Evolutionary conservation across 2,113 vertebrate species (phyloP), one percentile per base, ranked within the genome.

Genomic region (Aleadryas rufinucha): DNA sequence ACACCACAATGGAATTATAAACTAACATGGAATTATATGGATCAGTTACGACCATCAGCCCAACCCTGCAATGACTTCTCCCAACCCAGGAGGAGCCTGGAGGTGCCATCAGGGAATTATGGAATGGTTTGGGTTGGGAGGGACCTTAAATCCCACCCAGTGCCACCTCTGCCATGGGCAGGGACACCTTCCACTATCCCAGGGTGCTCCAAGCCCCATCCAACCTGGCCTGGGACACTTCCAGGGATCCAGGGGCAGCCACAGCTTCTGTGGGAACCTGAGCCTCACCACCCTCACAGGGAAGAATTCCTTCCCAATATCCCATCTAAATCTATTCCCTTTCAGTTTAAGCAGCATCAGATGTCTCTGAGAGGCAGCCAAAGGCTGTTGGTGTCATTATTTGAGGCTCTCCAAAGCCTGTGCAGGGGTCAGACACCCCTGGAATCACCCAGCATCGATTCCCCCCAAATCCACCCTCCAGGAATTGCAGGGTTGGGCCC

Each of bases 51-150:
- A 94, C 92, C 85, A 71, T 70, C 4, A 91, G 95, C 83, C 96
- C 95, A 95, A 90, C 44, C 80, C 80, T 96, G 95, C 95, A 96
- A 93, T 47, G 83, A 87, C 88, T 89, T 45, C 42, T 75, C 90
- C 72, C 76, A 78, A 8, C 41, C 68, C 64, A 87, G 88, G 60
- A 93, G 72, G 53, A 90, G 70, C n/a, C 85, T 88, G 83, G 72
- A 66, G 69, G 52, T 54, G 69, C 23, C 56, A 56, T 8, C 41
- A 33, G 7, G n/a, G 53, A 83, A 61, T 49, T 4, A 19, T 23
- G 31, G 87, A 82, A 39, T 53, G 28, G 19, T 60, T 75, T 30
- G 39, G 53, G 45, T 7, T 75, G 24, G 53, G 9, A 89, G 9
- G 45, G 56, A 19, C 22, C 49, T 63, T 23, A 56, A 63, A 77